A percentile compares a stretch with the other conserved stretches of the same genome.
Evolutionary conservation across 2,113 vertebrate species (phyloP).

Genomic region (Macquaria australasica): DNA sequence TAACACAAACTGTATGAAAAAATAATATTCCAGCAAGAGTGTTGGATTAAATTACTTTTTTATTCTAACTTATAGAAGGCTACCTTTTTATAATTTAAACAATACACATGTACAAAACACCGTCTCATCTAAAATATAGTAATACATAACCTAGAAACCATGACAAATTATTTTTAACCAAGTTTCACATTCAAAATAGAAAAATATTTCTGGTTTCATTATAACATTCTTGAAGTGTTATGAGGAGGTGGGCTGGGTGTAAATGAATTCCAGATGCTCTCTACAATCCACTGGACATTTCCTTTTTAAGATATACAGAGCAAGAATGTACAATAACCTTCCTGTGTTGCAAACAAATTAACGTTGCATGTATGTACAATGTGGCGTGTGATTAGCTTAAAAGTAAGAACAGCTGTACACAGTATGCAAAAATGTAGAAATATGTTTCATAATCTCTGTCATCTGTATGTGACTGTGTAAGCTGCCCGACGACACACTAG

Average conservation of each 20-base stretch:
- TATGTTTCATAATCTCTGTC: conserved; percentile 46
- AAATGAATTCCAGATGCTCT: conserved; percentile 72
- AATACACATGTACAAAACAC: conserved; percentile 84
- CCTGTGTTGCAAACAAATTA: conserved; percentile 55
- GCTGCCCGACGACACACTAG: conserved; percentile 60
- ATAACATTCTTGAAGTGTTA: conserved; percentile 64
- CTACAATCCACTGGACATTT: conserved; percentile 52
- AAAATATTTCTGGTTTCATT: conserved; percentile 80
- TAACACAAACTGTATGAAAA: conserved; percentile 44
- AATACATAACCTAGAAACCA: conserved; percentile 67
- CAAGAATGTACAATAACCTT: conserved; percentile 56
- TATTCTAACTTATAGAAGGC: conserved; percentile 79
- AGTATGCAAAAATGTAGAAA: conserved; percentile 48
- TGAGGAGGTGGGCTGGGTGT: conserved; percentile 38
- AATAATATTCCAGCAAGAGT: conserved; percentile 53
- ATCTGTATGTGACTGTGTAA: conserved; percentile 52
- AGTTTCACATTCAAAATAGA: conserved; percentile 76
- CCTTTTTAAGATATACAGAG: conserved; percentile 52
- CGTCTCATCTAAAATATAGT: conserved; percentile 83
- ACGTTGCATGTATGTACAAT: conserved; percentile 53
- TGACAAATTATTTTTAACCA: conserved; percentile 64
- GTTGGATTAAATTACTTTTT: conserved; percentile 81
- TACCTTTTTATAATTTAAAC: conserved; percentile 86
- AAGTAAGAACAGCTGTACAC: conserved; percentile 58
- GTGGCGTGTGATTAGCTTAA: conserved; percentile 34